A percentile compares a stretch with the other conserved stretches of the same genome.
These are phyloP conservation scores for Lophius piscatorius DNA, from an alignment of 2,113 vertebrate species.

Conservation along the genomic window DNA sequence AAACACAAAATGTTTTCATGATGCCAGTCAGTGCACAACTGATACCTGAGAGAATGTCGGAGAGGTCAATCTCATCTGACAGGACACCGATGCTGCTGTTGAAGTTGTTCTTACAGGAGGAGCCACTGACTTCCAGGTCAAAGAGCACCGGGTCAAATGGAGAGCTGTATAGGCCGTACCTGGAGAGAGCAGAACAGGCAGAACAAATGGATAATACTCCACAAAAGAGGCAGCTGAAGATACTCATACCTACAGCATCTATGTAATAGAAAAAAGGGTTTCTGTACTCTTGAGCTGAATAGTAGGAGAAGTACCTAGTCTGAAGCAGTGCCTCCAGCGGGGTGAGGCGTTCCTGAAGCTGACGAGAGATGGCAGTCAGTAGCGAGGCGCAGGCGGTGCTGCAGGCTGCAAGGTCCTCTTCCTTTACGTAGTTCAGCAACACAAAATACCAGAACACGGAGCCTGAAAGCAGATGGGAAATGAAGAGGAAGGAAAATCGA, in stretches of 20 bases:
- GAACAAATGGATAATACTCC: too few relatives aligned
- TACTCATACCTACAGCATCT: too few relatives aligned
- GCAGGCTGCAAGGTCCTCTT: constrained; percentile 95
- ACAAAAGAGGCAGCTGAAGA: too few relatives aligned
- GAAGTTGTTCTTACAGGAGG: constrained; percentile 95
- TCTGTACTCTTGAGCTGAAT: not conserved
- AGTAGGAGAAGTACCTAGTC: constrained; percentile 82
- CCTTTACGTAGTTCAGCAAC: constrained; percentile 97
- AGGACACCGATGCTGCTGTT: constrained; percentile 94
- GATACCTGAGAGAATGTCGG: constrained; percentile 96
- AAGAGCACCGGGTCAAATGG: constrained; percentile 98
- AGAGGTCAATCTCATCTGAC: constrained; percentile 98
- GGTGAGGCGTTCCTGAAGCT: constrained; percentile 94
- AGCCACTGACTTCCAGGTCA: constrained; percentile 98
- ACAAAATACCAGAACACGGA: constrained; percentile 99
- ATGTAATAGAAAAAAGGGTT: too few relatives aligned
- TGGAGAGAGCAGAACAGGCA: too few relatives aligned
- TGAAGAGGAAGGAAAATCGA: not conserved
- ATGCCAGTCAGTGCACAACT: not conserved
- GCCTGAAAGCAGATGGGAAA: constrained; percentile 75
- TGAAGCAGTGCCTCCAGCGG: constrained; percentile 96
- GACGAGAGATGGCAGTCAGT: constrained; percentile 92
- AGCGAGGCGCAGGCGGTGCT: constrained; percentile 93
- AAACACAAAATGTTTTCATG: too few relatives aligned
- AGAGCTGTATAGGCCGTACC: constrained; percentile 97